These are phyloP conservation scores for Seriola dumerili DNA, from an alignment of 2,113 vertebrate genomes.

Conservation along the genomic window DNA sequence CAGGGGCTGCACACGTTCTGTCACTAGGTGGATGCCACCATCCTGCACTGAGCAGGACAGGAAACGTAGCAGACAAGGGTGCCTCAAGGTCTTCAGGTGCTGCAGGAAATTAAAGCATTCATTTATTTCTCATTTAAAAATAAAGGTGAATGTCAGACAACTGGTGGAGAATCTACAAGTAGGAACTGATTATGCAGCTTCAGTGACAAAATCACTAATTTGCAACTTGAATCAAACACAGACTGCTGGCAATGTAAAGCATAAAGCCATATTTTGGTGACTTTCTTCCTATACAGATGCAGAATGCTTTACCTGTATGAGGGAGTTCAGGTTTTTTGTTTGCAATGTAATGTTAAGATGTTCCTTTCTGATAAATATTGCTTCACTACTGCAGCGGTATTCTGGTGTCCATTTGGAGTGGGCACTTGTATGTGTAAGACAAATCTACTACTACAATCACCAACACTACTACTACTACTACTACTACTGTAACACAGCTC, in stretches of 20 bases:
- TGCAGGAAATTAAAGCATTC: slow-evolving; percentile 68
- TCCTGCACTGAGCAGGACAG: slow-evolving; percentile 94
- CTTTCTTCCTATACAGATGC: no score
- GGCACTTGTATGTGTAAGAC: neutral
- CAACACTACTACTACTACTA: no score
- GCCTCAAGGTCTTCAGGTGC: slow-evolving; percentile 97
- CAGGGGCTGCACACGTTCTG: slow-evolving; percentile 93
- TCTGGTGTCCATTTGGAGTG: neutral
- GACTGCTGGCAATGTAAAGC: no score
- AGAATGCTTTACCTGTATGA: neutral
- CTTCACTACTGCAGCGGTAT: no score
- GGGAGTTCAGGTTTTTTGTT: neutral
- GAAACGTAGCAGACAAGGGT: slow-evolving; percentile 95
- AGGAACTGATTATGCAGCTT: neutral
- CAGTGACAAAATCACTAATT: neutral
- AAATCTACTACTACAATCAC: neutral
- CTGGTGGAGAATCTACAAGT: neutral
- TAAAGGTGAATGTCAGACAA: neutral
- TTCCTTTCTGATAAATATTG: neutral
- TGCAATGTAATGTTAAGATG: neutral
- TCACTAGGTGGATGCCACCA: slow-evolving; percentile 93
- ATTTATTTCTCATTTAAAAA: neutral
- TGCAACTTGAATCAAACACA: neutral
- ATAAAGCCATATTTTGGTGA: neutral
- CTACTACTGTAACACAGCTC: no score